phyloP scores from a whole-genome alignment of 2,113 vertebrate genomes.

The Pedetes capensis region DNA sequence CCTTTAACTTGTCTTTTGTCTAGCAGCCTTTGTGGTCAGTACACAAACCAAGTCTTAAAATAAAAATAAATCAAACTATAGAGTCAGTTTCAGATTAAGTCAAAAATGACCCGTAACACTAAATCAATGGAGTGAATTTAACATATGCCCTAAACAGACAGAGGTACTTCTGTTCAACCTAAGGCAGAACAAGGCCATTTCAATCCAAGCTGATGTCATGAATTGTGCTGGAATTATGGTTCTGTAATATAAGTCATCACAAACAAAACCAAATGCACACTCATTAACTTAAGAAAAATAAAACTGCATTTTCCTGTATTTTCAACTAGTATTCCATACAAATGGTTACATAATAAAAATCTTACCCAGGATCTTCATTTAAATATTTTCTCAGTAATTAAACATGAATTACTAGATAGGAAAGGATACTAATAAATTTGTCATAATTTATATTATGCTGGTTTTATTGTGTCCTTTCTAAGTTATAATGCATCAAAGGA shows the following conservation, averaged over 20 bases:
- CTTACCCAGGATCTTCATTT: background rate
- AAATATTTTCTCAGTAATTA: background rate
- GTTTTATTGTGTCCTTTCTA: background rate
- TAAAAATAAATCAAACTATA: slow-evolving; percentile 56
- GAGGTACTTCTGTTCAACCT: background rate
- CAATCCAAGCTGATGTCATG: background rate
- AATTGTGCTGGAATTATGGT: background rate
- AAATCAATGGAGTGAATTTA: slow-evolving; percentile 20
- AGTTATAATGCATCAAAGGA: background rate
- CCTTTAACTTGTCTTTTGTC: slow-evolving; percentile 61
- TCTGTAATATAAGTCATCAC: background rate
- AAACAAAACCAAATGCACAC: background rate
- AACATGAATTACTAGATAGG: background rate
- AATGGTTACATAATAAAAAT: background rate
- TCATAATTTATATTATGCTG: background rate
- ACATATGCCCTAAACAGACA: slow-evolving; percentile 1
- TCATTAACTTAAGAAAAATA: background rate
- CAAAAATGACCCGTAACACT: slow-evolving; percentile 62
- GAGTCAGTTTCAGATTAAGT: slow-evolving; percentile 63
- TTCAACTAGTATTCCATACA: background rate
- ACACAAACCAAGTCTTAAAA: slow-evolving; percentile 47
- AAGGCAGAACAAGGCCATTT: background rate
- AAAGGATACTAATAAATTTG: background rate
- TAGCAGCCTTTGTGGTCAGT: slow-evolving; percentile 57
- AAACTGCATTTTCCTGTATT: background rate